Conservation (phyloP, 2,113 vertebrate species). For the Holacanthus passer region DNA sequence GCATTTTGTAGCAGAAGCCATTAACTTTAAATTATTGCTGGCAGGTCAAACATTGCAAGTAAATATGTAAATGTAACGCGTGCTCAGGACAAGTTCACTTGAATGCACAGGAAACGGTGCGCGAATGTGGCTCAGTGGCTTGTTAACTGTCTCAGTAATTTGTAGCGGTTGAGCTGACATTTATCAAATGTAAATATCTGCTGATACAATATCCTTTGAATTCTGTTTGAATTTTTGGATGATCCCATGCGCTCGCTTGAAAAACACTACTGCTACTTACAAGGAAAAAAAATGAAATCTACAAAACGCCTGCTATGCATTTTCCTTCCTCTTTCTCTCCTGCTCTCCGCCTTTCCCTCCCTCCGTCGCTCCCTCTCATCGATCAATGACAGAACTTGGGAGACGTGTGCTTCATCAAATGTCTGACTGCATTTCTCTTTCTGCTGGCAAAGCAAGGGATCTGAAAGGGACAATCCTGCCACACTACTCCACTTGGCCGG, state of each 20-base stretch:
- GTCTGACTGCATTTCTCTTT: constrained; percentile 73
- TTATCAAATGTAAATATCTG: constrained; percentile 14
- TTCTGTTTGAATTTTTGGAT: not conserved
- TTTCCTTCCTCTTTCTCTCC: constrained; percentile 44
- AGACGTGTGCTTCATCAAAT: constrained; percentile 77
- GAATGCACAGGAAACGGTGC: constrained; percentile 17
- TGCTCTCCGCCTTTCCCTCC: constrained; percentile 40
- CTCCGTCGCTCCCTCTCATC: constrained; percentile 65
- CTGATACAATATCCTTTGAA: not conserved
- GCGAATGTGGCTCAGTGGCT: constrained; percentile 12
- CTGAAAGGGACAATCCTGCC: constrained; percentile 43
- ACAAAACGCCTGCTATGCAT: constrained; percentile 62
- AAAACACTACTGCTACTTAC: not conserved
- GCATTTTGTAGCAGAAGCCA: constrained; percentile 6
- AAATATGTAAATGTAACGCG: not conserved
- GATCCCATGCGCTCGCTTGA: not conserved
- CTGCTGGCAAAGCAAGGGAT: constrained; percentile 66
- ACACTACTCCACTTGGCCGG: constrained; percentile 13
- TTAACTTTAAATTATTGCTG: constrained; percentile 8
- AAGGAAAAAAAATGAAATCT: constrained; percentile 11
- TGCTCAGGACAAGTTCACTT: not conserved
- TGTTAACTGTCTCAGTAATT: constrained; percentile 8
- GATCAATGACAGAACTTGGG: constrained; percentile 77
- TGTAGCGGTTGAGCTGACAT: not conserved
- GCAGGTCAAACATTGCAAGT: not conserved